These are phyloP conservation scores for Ennomos erosarius DNA, from an alignment of 2,888 invertebrate genomes.

Conservation along the genomic window DNA sequence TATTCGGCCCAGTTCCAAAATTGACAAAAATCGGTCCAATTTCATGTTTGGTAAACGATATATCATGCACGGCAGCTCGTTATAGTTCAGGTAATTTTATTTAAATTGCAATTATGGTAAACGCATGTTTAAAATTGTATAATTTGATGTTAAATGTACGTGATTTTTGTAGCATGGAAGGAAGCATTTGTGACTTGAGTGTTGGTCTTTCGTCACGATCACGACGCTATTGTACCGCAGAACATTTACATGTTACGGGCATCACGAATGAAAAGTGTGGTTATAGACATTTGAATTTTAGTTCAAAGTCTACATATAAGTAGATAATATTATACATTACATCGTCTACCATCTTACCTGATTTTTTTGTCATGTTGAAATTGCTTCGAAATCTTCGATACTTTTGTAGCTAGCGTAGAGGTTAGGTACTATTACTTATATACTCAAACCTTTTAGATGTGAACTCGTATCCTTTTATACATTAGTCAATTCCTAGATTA, in stretches of 20 bases:
- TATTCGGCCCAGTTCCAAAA: background rate
- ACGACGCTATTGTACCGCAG: background rate
- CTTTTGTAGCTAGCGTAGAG: too few species aligned
- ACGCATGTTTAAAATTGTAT: slow-evolving; percentile 1
- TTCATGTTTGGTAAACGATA: slow-evolving; percentile 8
- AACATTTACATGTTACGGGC: background rate
- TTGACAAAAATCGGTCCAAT: background rate
- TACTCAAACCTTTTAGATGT: too few species aligned
- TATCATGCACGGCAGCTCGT: background rate
- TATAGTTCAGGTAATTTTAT: background rate
- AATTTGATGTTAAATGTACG: background rate
- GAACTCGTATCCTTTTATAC: too few species aligned
- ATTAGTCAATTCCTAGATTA: too few species aligned
- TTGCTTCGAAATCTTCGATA: too few species aligned
- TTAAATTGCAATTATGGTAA: slow-evolving; percentile 2
- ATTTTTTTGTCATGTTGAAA: too few species aligned
- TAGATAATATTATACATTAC: too few species aligned
- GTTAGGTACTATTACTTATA: too few species aligned
- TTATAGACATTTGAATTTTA: too few species aligned
- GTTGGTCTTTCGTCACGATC: background rate
- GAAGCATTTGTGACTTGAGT: background rate
- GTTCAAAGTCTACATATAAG: background rate
- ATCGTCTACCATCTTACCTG: too few species aligned
- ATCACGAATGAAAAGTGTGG: too few species aligned
- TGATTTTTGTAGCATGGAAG: slow-evolving; percentile 2